Evolutionary conservation across 2,888 invertebrate genomes (phyloP).

Genomic region (Trissonchulus latispiculum): DNA sequence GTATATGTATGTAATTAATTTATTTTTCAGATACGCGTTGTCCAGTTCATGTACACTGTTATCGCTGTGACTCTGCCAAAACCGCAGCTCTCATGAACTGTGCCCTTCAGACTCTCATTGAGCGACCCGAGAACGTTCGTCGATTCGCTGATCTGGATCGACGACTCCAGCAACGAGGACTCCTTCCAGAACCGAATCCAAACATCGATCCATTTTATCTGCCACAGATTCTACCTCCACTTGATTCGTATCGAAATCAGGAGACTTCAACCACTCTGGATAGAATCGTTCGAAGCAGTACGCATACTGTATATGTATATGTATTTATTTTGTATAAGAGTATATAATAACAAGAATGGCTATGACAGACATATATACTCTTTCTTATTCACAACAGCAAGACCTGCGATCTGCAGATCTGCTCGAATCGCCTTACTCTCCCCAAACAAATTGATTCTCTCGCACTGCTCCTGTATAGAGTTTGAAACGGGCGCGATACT

Average conservation of each 20-base stretch:
- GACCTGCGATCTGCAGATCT: too few species aligned
- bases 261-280: not conserved
- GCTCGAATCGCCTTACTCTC: too few species aligned
- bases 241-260: not conserved
- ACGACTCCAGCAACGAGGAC: slow-evolving; percentile 45
- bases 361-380: too few species aligned
- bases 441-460: too few species aligned
- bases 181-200: slow-evolving; percentile 22
- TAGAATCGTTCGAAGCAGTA: too few species aligned
- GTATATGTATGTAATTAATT: too few species aligned
- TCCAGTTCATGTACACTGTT: slow-evolving; percentile 84
- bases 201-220: not conserved
- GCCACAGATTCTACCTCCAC: not conserved
- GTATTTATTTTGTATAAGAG: too few species aligned
- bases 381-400: too few species aligned
- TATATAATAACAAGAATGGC: too few species aligned
- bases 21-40: slow-evolving; percentile 65
- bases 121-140: slow-evolving; percentile 72
- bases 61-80: slow-evolving; percentile 65
- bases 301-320: too few species aligned
- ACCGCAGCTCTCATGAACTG: slow-evolving; percentile 76
- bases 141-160: slow-evolving; percentile 70
- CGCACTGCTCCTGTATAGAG: too few species aligned
- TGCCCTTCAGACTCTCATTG: slow-evolving; percentile 68
- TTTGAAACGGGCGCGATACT: too few species aligned